Conservation (phyloP, 2,797 vertebrate genomes). For the Pangasius krempfi region DNA sequence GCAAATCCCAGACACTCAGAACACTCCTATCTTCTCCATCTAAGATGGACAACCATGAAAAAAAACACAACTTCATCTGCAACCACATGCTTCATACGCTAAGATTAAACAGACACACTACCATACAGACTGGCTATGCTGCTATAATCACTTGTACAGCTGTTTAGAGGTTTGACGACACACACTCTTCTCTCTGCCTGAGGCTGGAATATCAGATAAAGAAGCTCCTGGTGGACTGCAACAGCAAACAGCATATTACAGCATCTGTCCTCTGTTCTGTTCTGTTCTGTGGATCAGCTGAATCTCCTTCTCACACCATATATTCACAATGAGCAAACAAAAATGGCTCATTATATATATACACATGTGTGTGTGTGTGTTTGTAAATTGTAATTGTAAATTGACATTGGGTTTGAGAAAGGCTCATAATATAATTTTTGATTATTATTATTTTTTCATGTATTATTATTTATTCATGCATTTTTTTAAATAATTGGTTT, state of each 20-base stretch:
- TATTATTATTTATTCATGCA: too few relatives aligned
- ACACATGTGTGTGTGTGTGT: too few relatives aligned
- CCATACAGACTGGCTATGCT: background rate
- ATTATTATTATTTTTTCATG: too few relatives aligned
- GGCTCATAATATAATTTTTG: too few relatives aligned
- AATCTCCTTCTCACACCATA: background rate
- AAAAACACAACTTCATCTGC: background rate
- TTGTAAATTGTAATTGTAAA: too few relatives aligned
- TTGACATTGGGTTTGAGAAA: too few relatives aligned
- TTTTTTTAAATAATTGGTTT: too few relatives aligned
- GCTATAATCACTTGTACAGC: constrained; percentile 23
- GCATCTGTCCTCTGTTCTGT: background rate
- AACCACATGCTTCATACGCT: background rate
- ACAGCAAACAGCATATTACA: constrained; percentile 23
- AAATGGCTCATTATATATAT: too few relatives aligned
- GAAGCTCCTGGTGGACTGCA: background rate
- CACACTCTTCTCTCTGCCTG: background rate
- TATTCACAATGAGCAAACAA: background rate
- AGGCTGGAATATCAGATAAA: constrained; percentile 10
- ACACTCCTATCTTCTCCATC: background rate
- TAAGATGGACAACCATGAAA: background rate
- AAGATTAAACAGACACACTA: background rate
- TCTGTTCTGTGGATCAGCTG: background rate
- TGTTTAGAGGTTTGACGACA: constrained; percentile 1
- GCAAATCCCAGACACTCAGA: background rate